phyloP scores from a whole-genome alignment of 2,113 vertebrate species.

The Mesoclemmys tuberculata region DNA sequence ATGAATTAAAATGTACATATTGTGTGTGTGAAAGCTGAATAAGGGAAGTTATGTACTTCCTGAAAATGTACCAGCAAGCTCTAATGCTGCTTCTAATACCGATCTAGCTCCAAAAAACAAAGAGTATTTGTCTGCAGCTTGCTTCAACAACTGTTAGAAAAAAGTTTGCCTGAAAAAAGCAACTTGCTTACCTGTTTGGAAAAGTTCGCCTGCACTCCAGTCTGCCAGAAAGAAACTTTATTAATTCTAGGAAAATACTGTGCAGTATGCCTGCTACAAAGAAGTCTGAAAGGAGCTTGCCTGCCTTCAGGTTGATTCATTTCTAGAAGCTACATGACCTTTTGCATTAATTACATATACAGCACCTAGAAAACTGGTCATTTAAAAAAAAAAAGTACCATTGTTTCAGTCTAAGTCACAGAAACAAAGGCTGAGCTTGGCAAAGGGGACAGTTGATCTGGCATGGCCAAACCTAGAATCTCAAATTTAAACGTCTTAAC shows the following conservation, averaged over 20 bases:
- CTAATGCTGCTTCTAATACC: not conserved
- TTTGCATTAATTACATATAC: not conserved
- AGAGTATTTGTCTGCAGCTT: not conserved
- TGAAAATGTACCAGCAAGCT: not conserved
- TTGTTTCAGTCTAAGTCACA: accelerated
- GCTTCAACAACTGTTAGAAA: not conserved
- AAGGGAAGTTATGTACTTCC: not conserved
- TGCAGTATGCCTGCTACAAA: not conserved
- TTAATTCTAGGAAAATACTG: not conserved
- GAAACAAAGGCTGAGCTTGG: not conserved
- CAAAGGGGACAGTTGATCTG: not conserved
- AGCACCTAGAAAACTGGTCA: not conserved
- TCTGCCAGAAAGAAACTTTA: not conserved
- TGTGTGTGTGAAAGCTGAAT: not conserved
- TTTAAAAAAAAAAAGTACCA: accelerated
- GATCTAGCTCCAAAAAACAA: not conserved
- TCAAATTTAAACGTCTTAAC: not conserved
- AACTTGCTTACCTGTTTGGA: conserved; percentile 9
- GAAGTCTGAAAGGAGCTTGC: not conserved
- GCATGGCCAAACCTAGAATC: not conserved
- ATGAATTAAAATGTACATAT: not conserved
- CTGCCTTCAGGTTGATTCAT: not conserved
- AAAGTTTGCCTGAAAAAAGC: conserved; percentile 16
- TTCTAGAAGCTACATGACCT: not conserved
- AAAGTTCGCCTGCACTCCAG: not conserved